Conservation (phyloP, 2,113 vertebrate genomes). For the Polypterus senegalus region DNA sequence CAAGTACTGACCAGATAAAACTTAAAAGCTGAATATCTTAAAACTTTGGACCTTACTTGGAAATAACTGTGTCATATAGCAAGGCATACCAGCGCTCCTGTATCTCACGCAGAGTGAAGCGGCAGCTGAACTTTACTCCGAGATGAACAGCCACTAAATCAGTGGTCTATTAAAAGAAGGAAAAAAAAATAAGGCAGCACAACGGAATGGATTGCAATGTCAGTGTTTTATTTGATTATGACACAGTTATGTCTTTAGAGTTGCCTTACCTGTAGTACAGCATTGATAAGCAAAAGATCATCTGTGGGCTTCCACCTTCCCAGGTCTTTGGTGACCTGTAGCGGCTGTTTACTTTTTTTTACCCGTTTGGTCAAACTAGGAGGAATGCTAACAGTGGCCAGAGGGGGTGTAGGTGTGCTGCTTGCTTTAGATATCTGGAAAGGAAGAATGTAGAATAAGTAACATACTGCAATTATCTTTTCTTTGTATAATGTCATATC, state of each 20-base stretch:
- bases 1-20: not conserved
- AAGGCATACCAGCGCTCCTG: constrained; percentile 91
- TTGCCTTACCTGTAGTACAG: constrained; percentile 70
- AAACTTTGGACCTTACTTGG: constrained; percentile 63
- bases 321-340: constrained; percentile 87
- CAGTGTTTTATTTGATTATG: too few species aligned
- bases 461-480: too few species aligned
- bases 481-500: too few species aligned
- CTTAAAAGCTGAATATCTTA: not conserved
- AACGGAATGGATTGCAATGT: not conserved
- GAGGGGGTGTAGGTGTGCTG: constrained; percentile 54
- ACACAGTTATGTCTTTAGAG: not conserved
- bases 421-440: constrained; percentile 68
- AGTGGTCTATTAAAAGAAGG: constrained; percentile 56
- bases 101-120: constrained; percentile 81
- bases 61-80: constrained; percentile 90
- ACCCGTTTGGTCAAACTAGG: constrained; percentile 75
- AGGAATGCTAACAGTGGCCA: constrained; percentile 55
- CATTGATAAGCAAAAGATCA: constrained; percentile 83
- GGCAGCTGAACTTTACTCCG: constrained; percentile 92
- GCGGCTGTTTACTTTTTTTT: constrained; percentile 87
- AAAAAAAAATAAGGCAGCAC: not conserved
- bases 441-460: not conserved
- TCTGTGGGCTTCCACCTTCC: constrained; percentile 87
- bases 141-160: constrained; percentile 82